A percentile compares a stretch with the other conserved stretches of the same genome.
Conservation (phyloP, 2,888 invertebrate genomes). For the Parnassius smintheus region DNA sequence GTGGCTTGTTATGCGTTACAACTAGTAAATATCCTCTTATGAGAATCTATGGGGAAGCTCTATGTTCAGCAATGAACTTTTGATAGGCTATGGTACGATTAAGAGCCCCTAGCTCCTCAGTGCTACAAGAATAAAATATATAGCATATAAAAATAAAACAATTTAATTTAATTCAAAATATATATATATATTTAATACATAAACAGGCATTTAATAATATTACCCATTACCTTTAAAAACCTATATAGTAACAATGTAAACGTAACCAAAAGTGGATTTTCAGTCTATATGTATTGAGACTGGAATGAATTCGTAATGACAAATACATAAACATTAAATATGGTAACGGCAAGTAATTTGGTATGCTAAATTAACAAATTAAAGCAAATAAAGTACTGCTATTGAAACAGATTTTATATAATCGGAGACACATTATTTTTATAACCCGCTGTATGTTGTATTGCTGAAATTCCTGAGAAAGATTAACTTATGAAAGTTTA, state of each 20-base stretch:
- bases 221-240: constrained; percentile 35
- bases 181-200: constrained; percentile 34
- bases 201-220: constrained; percentile 33
- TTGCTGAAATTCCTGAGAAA: too few species aligned
- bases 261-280: constrained; percentile 28
- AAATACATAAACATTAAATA: constrained; percentile 13
- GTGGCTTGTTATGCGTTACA: too few species aligned
- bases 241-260: constrained; percentile 29
- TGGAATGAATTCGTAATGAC: constrained; percentile 29
- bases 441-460: too few species aligned
- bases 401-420: too few species aligned
- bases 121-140: too few species aligned
- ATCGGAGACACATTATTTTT: too few species aligned
- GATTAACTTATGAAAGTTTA: too few species aligned
- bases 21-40: too few species aligned
- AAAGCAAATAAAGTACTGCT: not conserved
- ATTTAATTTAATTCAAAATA: constrained; percentile 31
- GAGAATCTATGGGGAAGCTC: too few species aligned
- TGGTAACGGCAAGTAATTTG: constrained; percentile 25
- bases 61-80: too few species aligned
- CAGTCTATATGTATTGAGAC: constrained; percentile 36
- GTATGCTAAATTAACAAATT: not conserved
- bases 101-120: too few species aligned
- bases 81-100: too few species aligned
- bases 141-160: constrained; percentile 20